A percentile compares a stretch with the other conserved stretches of the same genome.
These are phyloP conservation scores for Galerucella pusilla DNA, from an alignment of 2,888 invertebrate genomes.

Conservation along the genomic window DNA sequence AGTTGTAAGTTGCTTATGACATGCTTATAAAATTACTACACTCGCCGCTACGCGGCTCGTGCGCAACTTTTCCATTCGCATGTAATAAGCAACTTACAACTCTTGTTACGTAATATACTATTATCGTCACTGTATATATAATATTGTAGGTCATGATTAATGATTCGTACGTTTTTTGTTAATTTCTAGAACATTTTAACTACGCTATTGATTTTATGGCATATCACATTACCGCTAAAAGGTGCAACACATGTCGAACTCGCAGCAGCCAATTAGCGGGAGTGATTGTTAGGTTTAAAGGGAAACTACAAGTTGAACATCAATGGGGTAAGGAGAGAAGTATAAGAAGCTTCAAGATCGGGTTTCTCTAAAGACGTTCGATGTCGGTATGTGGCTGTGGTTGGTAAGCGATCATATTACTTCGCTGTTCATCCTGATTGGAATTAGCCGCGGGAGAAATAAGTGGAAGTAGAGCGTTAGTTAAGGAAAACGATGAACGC, in stretches of 20 bases:
- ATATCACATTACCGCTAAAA: conserved; percentile 35
- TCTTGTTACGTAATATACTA: too few relatives aligned
- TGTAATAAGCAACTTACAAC: too few relatives aligned
- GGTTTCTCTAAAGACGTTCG: conserved; percentile 41
- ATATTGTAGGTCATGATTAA: too few relatives aligned
- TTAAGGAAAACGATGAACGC: neutral
- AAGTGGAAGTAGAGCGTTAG: neutral
- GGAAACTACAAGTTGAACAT: conserved; percentile 16
- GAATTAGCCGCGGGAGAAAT: conserved; percentile 20
- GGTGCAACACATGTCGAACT: conserved; percentile 40
- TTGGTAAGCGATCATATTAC: conserved; percentile 43
- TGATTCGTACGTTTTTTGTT: neutral
- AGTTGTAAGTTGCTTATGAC: too few relatives aligned
- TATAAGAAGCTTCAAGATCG: conserved; percentile 32
- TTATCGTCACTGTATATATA: too few relatives aligned
- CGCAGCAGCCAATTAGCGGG: conserved; percentile 41
- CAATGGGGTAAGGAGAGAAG: neutral
- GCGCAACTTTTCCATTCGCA: too few relatives aligned
- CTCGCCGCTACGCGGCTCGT: too few relatives aligned
- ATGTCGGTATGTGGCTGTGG: conserved; percentile 31
- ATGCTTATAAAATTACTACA: too few relatives aligned
- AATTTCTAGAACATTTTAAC: neutral
- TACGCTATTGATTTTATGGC: conserved; percentile 11
- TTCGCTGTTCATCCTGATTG: conserved; percentile 23
- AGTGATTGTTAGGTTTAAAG: conserved; percentile 40